phyloP scores from a whole-genome alignment of 2,113 vertebrate genomes.

The Azemiops feae region DNA sequence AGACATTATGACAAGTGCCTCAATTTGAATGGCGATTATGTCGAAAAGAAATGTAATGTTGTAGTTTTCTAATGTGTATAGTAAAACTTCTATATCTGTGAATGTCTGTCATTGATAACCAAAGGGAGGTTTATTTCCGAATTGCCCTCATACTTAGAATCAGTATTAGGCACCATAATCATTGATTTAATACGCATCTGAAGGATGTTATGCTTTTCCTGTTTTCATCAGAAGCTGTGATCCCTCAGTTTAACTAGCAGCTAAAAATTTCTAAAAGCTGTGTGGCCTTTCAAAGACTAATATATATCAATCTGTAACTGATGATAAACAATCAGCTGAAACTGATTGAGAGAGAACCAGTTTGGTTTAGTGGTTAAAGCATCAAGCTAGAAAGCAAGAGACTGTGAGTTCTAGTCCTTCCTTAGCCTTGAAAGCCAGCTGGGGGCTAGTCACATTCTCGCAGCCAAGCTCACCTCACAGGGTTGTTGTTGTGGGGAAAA shows the following conservation, averaged over 20 bases:
- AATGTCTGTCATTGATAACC: no score
- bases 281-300: not conserved
- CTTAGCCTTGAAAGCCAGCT: not conserved
- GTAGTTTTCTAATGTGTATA: no score
- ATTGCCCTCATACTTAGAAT: not conserved
- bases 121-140: no score
- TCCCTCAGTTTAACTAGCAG: conserved; percentile 16
- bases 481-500: not conserved
- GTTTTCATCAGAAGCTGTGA: conserved; percentile 37
- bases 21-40: no score
- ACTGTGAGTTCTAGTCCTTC: not conserved
- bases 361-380: no score
- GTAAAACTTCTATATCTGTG: no score
- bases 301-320: not conserved
- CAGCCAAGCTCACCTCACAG: not conserved
- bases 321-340: not conserved
- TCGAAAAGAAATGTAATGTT: no score
- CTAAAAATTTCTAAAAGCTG: not conserved
- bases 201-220: not conserved
- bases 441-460: not conserved
- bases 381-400: not conserved
- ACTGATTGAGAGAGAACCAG: not conserved
- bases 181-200: not conserved
- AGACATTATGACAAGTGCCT: no score
- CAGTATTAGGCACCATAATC: not conserved